Evolutionary conservation across 2,888 invertebrate genomes (phyloP).

Genomic region (Tromatobia lineatoria): DNA sequence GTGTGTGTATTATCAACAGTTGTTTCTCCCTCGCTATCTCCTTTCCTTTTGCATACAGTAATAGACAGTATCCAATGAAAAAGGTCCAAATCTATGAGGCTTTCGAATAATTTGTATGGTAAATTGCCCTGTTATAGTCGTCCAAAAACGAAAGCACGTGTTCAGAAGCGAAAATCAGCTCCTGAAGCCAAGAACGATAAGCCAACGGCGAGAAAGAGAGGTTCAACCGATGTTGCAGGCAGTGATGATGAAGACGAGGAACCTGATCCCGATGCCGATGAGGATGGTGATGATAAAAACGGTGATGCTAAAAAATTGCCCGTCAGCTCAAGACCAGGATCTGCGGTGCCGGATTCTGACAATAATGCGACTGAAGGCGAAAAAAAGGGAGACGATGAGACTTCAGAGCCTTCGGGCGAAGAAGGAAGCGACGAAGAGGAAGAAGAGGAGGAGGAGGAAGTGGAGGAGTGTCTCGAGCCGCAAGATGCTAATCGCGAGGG

Average conservation of each 20-base stretch:
- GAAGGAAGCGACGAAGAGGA: conserved; percentile 54
- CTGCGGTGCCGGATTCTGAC: conserved; percentile 41
- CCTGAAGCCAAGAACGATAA: conserved; percentile 39
- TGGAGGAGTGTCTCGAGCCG: conserved; percentile 19
- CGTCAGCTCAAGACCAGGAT: conserved; percentile 40
- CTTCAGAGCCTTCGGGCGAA: conserved; percentile 51
- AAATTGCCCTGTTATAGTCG: conserved; percentile 45
- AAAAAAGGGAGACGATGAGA: conserved; percentile 33
- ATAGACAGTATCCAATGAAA: no score
- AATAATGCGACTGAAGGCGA: conserved; percentile 13
- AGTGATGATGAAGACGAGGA: conserved; percentile 36
- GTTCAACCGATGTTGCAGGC: conserved; percentile 22
- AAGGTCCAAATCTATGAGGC: no score
- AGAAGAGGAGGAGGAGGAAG: conserved; percentile 51
- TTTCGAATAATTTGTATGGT: conserved; percentile 4
- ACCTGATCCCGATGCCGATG: conserved; percentile 36
- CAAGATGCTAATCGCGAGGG: conserved; percentile 30
- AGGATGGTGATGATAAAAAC: conserved; percentile 55
- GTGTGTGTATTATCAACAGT: no score
- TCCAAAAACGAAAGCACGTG: conserved; percentile 48
- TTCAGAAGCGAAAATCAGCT: conserved; percentile 56
- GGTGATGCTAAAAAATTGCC: conserved; percentile 56
- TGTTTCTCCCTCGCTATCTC: no score
- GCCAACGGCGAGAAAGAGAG: conserved; percentile 33
- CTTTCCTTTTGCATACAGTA: no score